Conservation (phyloP, 2,797 vertebrate genomes). For the Enteromius paludinosus region DNA sequence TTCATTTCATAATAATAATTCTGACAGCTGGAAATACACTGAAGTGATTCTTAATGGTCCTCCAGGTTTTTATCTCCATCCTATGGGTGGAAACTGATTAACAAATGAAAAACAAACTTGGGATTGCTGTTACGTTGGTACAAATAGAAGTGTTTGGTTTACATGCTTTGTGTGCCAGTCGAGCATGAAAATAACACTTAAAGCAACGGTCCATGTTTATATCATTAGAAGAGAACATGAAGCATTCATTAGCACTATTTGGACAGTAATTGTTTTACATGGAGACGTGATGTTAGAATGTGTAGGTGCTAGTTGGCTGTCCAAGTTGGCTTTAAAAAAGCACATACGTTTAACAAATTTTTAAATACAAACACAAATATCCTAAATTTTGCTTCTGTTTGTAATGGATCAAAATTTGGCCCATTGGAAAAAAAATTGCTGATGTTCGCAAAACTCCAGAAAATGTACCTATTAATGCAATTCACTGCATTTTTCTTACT, state of each 20-base stretch:
- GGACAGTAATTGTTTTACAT: constrained; percentile 9
- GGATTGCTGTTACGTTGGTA: constrained; percentile 7
- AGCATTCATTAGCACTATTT: background rate
- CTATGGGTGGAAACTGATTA: background rate
- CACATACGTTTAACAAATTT: background rate
- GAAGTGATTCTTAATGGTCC: constrained; percentile 31
- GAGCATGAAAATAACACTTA: background rate
- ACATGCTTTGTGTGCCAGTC: background rate
- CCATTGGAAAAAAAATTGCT: background rate
- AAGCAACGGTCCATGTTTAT: background rate
- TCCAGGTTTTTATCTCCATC: constrained; percentile 10
- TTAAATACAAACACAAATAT: background rate
- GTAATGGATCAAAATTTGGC: background rate
- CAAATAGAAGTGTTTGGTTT: background rate
- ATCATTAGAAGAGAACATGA: background rate
- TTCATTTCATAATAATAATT: constrained; percentile 28
- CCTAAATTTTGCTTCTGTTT: background rate
- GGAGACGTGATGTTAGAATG: background rate
- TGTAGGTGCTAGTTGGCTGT: background rate
- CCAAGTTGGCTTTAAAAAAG: background rate
- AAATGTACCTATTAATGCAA: background rate
- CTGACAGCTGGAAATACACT: constrained; percentile 28
- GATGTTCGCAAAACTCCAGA: background rate
- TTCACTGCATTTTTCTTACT: no score
- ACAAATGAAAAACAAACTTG: constrained; percentile 5